These are phyloP conservation scores for Loris lydekkerianus DNA, from an alignment of 2,797 vertebrate genomes.

Conservation along the genomic window DNA sequence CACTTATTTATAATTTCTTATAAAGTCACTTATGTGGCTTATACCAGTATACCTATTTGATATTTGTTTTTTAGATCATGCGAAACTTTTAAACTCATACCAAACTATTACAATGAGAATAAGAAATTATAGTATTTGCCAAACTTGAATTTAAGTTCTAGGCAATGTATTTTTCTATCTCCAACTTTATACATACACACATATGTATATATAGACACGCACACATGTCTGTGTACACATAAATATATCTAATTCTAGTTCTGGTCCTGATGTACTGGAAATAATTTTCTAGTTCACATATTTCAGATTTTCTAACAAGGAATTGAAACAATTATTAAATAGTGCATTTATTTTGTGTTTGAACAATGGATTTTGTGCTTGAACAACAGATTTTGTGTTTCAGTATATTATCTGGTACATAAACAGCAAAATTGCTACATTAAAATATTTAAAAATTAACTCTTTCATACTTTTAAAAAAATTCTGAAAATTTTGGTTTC, in stretches of 20 bases:
- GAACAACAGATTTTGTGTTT: neutral
- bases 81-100: neutral
- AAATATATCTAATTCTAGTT: neutral
- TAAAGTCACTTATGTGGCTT: slow-evolving; percentile 43
- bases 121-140: slow-evolving; percentile 42
- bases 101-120: neutral
- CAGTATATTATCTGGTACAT: neutral
- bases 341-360: slow-evolving; percentile 54
- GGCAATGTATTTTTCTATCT: neutral
- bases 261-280: slow-evolving; percentile 34
- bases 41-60: neutral
- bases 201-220: neutral
- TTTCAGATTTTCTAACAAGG: slow-evolving; percentile 56
- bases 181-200: neutral
- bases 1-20: neutral
- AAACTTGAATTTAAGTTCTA: slow-evolving; percentile 47
- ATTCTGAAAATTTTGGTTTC: slow-evolving; percentile 33
- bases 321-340: slow-evolving; percentile 37
- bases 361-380: slow-evolving; percentile 10
- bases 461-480: slow-evolving; percentile 33
- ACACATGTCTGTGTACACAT: neutral
- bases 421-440: slow-evolving; percentile 46
- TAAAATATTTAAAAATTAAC: neutral
- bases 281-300: neutral
- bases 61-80: slow-evolving; percentile 32